Percentiles rank a stretch among this genome's conserved stretches.
phyloP scores from a whole-genome alignment of 35 echinoderm and acorn worm genomes.

The Stichopus chloronotus region DNA sequence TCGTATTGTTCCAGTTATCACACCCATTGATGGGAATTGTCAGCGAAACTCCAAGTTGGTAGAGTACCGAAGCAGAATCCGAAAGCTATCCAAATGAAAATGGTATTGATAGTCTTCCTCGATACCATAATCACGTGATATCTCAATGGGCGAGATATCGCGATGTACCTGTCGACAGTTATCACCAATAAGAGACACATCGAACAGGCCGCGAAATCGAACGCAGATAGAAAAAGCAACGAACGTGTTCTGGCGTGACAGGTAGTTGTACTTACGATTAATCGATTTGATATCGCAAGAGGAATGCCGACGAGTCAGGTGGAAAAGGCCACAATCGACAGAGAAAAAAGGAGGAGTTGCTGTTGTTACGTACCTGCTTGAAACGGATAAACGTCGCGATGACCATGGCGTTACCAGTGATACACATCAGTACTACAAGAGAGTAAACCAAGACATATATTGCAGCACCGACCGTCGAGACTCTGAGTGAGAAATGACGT shows the following conservation, averaged over 20 bases:
- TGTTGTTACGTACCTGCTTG: constrained; percentile 14
- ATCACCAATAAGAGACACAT: neutral
- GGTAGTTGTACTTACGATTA: constrained; percentile 9
- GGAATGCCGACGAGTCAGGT: neutral
- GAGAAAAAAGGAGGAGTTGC: constrained; percentile 21
- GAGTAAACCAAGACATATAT: neutral
- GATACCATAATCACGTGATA: constrained; percentile 29
- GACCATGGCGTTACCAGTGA: neutral
- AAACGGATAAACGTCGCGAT: constrained; percentile 25
- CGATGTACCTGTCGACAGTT: constrained; percentile 36
- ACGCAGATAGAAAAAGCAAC: constrained; percentile 27
- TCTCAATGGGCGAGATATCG: constrained; percentile 37
- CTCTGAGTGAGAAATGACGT: neutral
- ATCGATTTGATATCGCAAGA: neutral
- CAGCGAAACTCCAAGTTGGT: neutral
- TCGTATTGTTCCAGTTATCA: constrained; percentile 21
- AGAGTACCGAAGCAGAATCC: neutral
- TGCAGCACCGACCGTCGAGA: neutral
- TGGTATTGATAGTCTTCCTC: neutral
- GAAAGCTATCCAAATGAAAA: neutral
- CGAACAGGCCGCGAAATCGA: neutral
- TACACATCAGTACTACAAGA: neutral
- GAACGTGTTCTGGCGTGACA: constrained; percentile 6
- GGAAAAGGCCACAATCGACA: constrained; percentile 2
- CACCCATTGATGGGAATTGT: constrained; percentile 18